Evolutionary conservation across 2,113 vertebrate genomes (phyloP).

Genomic region (Piprites chloris): DNA sequence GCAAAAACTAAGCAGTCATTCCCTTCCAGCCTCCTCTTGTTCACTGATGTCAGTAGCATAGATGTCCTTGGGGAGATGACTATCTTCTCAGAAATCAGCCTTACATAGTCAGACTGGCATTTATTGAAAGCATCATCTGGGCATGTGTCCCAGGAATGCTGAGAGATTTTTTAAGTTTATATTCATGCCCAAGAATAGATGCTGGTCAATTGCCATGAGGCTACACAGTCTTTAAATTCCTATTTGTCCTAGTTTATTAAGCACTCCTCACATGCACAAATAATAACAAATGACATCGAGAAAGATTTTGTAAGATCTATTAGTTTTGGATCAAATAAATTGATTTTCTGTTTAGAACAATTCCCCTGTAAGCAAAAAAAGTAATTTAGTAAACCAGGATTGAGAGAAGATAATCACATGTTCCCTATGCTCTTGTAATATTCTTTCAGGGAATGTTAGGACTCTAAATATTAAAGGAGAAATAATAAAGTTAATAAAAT

Average conservation of each 20-base stretch:
- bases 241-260: neutral
- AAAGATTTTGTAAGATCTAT: neutral
- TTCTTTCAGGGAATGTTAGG: neutral
- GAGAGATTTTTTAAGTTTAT: neutral
- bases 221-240: neutral
- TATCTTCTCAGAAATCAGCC: neutral
- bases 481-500: neutral
- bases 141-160: neutral
- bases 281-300: neutral
- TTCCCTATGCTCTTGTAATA: neutral
- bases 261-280: neutral
- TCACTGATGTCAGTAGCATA: neutral
- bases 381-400: neutral
- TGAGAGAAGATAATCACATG: neutral
- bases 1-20: slow-evolving; percentile 18
- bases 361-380: neutral
- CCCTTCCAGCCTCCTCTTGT: neutral
- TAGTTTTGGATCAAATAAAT: neutral
- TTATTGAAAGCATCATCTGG: neutral
- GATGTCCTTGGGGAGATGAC: neutral
- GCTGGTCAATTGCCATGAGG: neutral
- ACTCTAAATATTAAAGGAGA: neutral
- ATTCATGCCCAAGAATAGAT: neutral
- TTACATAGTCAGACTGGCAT: neutral
- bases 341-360: neutral